phyloP scores from a whole-genome alignment of 2,797 vertebrate genomes.

The Paramormyrops hopkinsi region DNA sequence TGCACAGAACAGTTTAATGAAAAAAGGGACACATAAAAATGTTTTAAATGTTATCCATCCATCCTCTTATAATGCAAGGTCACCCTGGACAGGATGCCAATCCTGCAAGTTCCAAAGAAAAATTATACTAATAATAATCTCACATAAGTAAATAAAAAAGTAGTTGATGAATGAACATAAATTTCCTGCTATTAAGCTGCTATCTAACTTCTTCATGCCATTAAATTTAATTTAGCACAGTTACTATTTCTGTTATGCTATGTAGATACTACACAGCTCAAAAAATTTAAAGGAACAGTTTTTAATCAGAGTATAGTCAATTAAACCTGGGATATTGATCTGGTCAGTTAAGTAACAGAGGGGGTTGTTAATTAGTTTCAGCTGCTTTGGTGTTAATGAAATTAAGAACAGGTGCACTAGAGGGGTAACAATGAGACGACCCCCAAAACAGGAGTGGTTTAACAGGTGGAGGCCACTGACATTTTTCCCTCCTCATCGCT shows the following conservation, averaged over 20 bases:
- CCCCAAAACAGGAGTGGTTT: neutral
- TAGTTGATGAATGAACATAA: neutral
- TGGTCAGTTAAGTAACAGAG: neutral
- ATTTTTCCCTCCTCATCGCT: neutral
- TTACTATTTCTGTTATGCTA: neutral
- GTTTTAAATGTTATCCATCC: neutral
- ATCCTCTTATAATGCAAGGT: neutral
- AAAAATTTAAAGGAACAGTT: neutral
- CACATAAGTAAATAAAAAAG: neutral
- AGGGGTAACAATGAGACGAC: neutral
- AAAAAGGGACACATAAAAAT: neutral
- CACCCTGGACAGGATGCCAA: neutral
- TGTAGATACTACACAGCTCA: neutral
- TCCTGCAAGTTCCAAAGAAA: neutral
- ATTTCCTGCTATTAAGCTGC: neutral
- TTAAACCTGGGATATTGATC: neutral
- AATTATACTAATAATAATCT: neutral
- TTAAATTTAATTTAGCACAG: neutral
- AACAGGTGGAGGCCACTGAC: neutral
- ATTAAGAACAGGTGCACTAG: neutral
- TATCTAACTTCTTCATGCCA: neutral
- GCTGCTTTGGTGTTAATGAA: neutral
- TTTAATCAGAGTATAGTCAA: neutral
- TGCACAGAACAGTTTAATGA: neutral
- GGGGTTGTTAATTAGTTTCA: neutral